A percentile compares a stretch with the other conserved stretches of the same genome.
phyloP scores from a whole-genome alignment of 2,113 vertebrate species.

The Piprites chloris region DNA sequence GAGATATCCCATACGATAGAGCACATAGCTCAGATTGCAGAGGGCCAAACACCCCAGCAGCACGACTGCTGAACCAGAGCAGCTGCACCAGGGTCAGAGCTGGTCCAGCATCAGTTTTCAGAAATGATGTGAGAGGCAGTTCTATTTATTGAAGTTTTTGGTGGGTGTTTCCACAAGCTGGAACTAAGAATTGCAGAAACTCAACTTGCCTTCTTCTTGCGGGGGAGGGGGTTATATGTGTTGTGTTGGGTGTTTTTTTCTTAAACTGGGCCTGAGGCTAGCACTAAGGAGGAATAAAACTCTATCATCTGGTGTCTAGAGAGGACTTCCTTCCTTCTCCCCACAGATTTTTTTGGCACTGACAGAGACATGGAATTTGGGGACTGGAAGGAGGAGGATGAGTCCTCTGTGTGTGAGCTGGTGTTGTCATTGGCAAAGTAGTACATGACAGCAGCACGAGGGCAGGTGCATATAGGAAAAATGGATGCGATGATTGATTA shows the following conservation, averaged over 20 bases:
- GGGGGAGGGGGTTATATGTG: neutral
- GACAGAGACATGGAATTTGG: neutral
- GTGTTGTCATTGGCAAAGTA: neutral
- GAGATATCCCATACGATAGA: accelerated
- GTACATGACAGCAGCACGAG: neutral
- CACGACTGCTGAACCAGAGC: neutral
- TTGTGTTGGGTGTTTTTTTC: neutral
- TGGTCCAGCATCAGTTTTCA: neutral
- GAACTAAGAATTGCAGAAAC: neutral
- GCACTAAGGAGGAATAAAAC: neutral
- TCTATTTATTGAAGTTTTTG: constrained; percentile 3
- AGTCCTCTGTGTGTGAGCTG: neutral
- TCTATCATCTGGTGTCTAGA: neutral
- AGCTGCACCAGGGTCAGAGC: neutral
- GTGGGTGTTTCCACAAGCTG: constrained; percentile 8
- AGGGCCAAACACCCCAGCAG: neutral
- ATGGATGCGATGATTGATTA: neutral
- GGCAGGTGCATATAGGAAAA: neutral
- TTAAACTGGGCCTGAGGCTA: neutral
- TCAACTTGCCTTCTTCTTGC: neutral
- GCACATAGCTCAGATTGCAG: neutral
- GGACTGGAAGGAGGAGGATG: neutral
- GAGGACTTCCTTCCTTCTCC: neutral
- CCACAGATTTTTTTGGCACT: neutral
- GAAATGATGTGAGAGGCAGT: neutral